Base-by-base conservation (phyloP, 2,888 invertebrate genomes). In the Drosophila subquinaria region DNA sequence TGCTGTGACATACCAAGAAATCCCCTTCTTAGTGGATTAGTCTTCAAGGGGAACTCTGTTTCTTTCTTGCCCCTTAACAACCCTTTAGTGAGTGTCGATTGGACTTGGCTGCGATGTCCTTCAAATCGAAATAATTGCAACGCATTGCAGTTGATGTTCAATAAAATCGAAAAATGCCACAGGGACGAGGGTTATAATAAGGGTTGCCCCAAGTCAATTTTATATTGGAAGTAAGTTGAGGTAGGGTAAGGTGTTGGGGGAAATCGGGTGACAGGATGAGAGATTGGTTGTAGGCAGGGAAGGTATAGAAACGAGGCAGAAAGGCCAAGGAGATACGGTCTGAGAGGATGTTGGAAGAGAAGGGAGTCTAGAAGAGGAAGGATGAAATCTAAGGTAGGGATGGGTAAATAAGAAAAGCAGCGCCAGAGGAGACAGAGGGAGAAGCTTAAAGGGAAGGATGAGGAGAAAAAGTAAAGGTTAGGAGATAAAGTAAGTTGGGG, bases 41-140 rank as follows among this genome's bases (percentile, higher is more conserved):
- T 27, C 23, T 35, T 15, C n/a, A 1, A 17, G 4, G n/a, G 42
- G 6, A 11, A n/a, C 30, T 20, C 15, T 11, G 9, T 1, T 4
- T 9, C 9, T 10, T n/a, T 17, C n/a, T 17, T 17, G 2, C 50
- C 17, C 15, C 38, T 15, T 27, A 40, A 59, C 33, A 35, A 27
- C 27, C 71, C 66, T 50, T 51, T 50, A 51, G 52, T 47, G 51
- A 60, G 53, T 70, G 66, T 63, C 67, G 84, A 78, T 67, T 66
- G 73, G 70, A 76, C 68, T 76, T 56, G 62, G 62, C 23, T 43
- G 47, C 43, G 38, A 27, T 57, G 64, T 62, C 60, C 55, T 68
- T 51, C 70, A 87, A 79, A 69, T 69, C 77, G 47, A 62, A 76
- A 88, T 78, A 89, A 89, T 82, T 80, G 84, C 71, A 55, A 48